Evolutionary conservation across 2,888 invertebrate genomes (phyloP).

Genomic region (Mimumesa dahlbomi): DNA sequence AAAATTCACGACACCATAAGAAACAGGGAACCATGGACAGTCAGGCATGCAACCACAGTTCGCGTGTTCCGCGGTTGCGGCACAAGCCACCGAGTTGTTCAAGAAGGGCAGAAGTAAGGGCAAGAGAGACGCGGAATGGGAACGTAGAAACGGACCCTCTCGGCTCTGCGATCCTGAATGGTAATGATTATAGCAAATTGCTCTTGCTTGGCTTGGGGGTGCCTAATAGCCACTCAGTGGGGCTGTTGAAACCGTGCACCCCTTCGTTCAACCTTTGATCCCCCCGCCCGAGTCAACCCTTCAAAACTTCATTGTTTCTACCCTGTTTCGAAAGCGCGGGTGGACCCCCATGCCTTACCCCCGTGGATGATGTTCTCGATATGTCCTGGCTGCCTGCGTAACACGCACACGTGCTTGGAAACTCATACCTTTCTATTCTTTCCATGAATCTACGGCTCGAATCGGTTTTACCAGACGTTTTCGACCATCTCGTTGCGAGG

Average conservation of each 20-base stretch:
- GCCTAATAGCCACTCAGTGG: slow-evolving; percentile 79
- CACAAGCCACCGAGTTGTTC: slow-evolving; percentile 51
- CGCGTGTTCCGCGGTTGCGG: slow-evolving; percentile 51
- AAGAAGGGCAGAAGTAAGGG: slow-evolving; percentile 62
- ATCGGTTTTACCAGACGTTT: too few species aligned
- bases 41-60: too few species aligned
- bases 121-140: slow-evolving; percentile 57
- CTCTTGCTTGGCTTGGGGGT: slow-evolving; percentile 73
- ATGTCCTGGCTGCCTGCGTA: slow-evolving; percentile 43
- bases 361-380: slow-evolving; percentile 58
- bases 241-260: slow-evolving; percentile 75
- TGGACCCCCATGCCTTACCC: slow-evolving; percentile 35
- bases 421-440: slow-evolving; percentile 7
- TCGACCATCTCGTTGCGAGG: too few species aligned
- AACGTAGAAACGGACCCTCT: slow-evolving; percentile 70
- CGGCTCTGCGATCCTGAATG: slow-evolving; percentile 73
- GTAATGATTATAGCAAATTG: slow-evolving; percentile 78
- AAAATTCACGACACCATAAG: too few species aligned
- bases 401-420: too few species aligned
- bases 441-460: background rate
- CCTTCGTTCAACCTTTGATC: slow-evolving; percentile 78
- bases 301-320: slow-evolving; percentile 74
- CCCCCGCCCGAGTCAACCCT: slow-evolving; percentile 76
- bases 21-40: slow-evolving; percentile 43
- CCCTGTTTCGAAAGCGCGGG: slow-evolving; percentile 63